Percentiles rank a stretch among this genome's conserved stretches.
Conservation (phyloP, 2,113 vertebrate genomes). For the Seriola rivoliana region DNA sequence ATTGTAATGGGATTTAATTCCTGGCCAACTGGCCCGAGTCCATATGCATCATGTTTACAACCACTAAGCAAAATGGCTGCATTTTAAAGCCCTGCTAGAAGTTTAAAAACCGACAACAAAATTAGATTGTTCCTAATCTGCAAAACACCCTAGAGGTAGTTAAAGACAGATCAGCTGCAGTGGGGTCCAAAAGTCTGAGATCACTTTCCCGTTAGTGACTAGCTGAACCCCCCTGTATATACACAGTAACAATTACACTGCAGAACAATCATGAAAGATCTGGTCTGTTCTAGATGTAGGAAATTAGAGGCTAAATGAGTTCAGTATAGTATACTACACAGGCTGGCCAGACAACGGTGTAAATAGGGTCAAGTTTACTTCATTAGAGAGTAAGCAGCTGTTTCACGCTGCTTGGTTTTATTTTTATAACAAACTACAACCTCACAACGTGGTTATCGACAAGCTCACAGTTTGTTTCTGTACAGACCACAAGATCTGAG, state of each 20-base stretch:
- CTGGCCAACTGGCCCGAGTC: conserved; percentile 64
- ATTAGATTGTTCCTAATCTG: not conserved
- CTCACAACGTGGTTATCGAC: conserved; percentile 7
- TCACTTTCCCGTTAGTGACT: too few relatives aligned
- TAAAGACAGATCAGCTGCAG: not conserved
- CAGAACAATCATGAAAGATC: not conserved
- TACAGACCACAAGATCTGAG: conserved; percentile 16
- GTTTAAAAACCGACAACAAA: not conserved
- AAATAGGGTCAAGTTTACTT: not conserved
- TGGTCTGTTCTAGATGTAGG: not conserved
- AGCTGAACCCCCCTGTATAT: not conserved
- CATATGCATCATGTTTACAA: conserved; percentile 57
- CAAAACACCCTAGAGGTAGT: not conserved
- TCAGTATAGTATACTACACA: not conserved
- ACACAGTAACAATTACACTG: not conserved
- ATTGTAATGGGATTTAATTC: conserved; percentile 73
- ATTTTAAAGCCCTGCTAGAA: conserved; percentile 34
- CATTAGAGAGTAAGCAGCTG: not conserved
- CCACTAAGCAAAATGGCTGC: conserved; percentile 32
- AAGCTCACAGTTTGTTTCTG: conserved; percentile 12
- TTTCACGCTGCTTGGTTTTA: not conserved
- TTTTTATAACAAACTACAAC: not conserved
- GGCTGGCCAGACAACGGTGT: not conserved
- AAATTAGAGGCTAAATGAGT: not conserved
- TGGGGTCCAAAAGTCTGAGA: too few relatives aligned